These are phyloP conservation scores for Brachionus rotundiformis DNA, from an alignment of 1,140 invertebrate species.

Conservation along the genomic window DNA sequence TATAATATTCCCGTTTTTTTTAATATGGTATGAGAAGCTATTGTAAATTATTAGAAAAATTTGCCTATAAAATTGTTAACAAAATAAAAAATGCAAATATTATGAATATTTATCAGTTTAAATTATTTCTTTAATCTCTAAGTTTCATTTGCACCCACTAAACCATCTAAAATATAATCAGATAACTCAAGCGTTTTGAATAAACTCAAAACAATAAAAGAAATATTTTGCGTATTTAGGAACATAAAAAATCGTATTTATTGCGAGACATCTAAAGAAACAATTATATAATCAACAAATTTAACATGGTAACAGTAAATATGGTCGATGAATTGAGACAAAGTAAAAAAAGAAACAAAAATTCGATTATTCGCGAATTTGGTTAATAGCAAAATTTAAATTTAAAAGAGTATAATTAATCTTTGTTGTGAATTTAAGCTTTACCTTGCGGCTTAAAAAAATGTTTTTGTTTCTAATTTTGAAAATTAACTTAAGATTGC, in stretches of 20 bases:
- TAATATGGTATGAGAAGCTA: not conserved
- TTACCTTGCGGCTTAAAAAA: not conserved
- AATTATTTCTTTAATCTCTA: conserved; percentile 21
- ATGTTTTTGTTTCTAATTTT: too few relatives aligned
- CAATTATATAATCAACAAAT: not conserved
- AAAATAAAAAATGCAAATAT: not conserved
- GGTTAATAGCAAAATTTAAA: not conserved
- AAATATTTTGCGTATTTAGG: not conserved
- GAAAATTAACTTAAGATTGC: not conserved
- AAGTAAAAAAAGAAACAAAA: not conserved
- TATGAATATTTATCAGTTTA: conserved; percentile 5
- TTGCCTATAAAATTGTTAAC: not conserved
- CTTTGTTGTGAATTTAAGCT: not conserved
- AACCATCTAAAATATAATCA: not conserved
- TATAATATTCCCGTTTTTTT: not conserved
- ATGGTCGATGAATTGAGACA: not conserved
- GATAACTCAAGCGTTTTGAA: not conserved
- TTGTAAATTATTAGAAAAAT: not conserved
- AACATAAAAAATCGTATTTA: not conserved
- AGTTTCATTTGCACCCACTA: not conserved
- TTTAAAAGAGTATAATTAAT: not conserved
- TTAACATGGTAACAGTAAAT: not conserved
- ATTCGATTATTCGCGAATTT: not conserved
- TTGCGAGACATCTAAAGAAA: not conserved
- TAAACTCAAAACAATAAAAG: not conserved